phyloP scores from a whole-genome alignment of 1,140 invertebrate genomes.

The Aricia agestis region DNA sequence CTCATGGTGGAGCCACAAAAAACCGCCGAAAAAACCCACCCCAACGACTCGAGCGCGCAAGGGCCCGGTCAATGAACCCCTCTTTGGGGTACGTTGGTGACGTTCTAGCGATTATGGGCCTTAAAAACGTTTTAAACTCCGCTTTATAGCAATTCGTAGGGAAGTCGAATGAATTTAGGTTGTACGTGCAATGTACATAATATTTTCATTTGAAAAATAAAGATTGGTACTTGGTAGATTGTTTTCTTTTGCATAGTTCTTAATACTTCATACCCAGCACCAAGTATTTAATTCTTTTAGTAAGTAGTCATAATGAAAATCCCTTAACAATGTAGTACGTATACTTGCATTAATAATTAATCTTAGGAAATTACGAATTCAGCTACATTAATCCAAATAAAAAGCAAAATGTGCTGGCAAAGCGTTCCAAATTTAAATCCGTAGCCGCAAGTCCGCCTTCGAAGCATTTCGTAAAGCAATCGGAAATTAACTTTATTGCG shows the following conservation, averaged over 20 bases:
- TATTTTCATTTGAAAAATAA: too few relatives aligned
- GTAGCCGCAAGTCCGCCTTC: conserved; percentile 4
- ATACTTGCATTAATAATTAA: neutral
- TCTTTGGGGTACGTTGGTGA: neutral
- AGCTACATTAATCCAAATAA: neutral
- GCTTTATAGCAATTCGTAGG: neutral
- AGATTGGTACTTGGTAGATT: too few relatives aligned
- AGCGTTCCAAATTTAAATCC: conserved; percentile 15
- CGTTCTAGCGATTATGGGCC: neutral
- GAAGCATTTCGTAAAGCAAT: neutral
- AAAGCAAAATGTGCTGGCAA: conserved; percentile 4
- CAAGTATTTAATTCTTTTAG: too few relatives aligned
- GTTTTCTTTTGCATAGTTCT: too few relatives aligned
- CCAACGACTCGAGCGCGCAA: conserved; percentile 4
- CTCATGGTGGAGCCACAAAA: neutral
- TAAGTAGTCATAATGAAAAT: too few relatives aligned
- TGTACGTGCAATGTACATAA: too few relatives aligned
- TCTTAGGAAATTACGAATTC: neutral
- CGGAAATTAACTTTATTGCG: neutral
- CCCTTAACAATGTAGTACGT: too few relatives aligned
- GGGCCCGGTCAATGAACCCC: conserved; percentile 4
- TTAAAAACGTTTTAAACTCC: neutral
- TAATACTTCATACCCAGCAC: too few relatives aligned
- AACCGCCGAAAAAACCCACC: neutral
- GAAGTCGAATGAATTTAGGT: too few relatives aligned